Percentiles rank a stretch among this genome's conserved stretches.
Evolutionary conservation across 1,140 invertebrate genomes (phyloP).

Genomic region (Hylyphantes graminicola): DNA sequence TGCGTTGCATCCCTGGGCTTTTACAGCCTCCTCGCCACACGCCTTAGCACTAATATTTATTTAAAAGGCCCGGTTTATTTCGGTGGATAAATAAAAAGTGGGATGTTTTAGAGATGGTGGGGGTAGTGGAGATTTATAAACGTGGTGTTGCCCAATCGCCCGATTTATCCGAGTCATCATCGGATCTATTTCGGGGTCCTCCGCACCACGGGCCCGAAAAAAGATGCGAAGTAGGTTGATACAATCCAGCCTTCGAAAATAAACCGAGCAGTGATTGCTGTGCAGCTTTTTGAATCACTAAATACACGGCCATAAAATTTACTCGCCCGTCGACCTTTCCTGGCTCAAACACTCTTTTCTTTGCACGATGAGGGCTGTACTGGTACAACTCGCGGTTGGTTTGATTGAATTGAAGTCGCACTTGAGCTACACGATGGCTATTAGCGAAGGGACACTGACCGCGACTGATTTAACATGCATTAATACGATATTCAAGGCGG

Average conservation of each 20-base stretch:
- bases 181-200: conserved; percentile 42
- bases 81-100: conserved; percentile 50
- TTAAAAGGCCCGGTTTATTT: conserved; percentile 49
- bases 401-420: no score
- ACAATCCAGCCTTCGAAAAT: conserved; percentile 59
- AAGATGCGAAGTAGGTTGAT: conserved; percentile 53
- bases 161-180: conserved; percentile 56
- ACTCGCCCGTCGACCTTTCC: conserved; percentile 14
- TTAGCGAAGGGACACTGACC: neutral
- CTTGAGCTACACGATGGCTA: no score
- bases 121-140: conserved; percentile 49
- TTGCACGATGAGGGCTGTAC: neutral
- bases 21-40: no score
- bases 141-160: conserved; percentile 52
- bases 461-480: no score
- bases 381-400: no score
- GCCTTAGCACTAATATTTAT: conserved; percentile 48
- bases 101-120: neutral
- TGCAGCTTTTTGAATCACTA: conserved; percentile 39
- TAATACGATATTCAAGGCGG: no score
- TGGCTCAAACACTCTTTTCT: neutral
- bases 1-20: no score
- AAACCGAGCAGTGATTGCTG: conserved; percentile 38
- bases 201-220: conserved; percentile 39
- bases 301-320: conserved; percentile 56